Evolutionary conservation across 1,140 invertebrate species (phyloP).

Genomic region (Drosophila ironensis): DNA sequence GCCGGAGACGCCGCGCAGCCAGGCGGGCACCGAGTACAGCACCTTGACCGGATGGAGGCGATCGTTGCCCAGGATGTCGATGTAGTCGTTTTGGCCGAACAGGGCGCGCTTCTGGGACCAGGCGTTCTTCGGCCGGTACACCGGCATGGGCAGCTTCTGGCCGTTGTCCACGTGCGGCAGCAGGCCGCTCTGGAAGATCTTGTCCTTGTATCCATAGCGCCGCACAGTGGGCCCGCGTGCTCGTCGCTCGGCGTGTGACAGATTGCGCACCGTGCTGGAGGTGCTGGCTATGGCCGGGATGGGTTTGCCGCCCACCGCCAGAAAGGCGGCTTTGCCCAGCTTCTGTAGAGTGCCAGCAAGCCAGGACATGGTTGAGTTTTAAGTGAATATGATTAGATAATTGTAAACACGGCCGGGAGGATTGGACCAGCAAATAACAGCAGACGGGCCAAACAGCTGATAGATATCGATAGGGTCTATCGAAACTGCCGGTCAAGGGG

Average conservation of each 20-base stretch:
- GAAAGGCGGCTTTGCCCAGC: slow-evolving; percentile 16
- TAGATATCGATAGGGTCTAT: neutral
- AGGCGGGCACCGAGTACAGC: slow-evolving; percentile 91
- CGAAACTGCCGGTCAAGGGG: neutral
- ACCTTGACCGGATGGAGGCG: slow-evolving; percentile 90
- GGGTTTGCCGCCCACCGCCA: slow-evolving; percentile 6
- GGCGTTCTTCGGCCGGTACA: slow-evolving; percentile 85
- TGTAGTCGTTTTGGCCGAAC: slow-evolving; percentile 98
- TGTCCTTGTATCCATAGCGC: slow-evolving; percentile 88
- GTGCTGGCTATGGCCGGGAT: slow-evolving; percentile 14
- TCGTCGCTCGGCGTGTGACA: slow-evolving; percentile 88
- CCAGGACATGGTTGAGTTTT: slow-evolving; percentile 55
- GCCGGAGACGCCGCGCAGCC: slow-evolving; percentile 93
- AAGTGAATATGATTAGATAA: slow-evolving; percentile 63
- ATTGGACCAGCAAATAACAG: neutral
- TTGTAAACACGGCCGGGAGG: slow-evolving; percentile 48
- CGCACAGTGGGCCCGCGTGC: slow-evolving; percentile 84
- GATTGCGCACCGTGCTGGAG: slow-evolving; percentile 78
- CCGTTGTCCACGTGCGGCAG: slow-evolving; percentile 85
- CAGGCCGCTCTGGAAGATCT: slow-evolving; percentile 85
- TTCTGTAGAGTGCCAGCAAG: slow-evolving; percentile 46
- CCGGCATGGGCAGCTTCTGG: slow-evolving; percentile 85
- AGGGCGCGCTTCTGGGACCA: slow-evolving; percentile 91
- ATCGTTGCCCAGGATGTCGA: slow-evolving; percentile 94
- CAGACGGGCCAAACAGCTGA: slow-evolving; percentile 17